Evolutionary conservation across 2,888 invertebrate genomes (phyloP).

Genomic region (Torymus aiolomorphi): DNA sequence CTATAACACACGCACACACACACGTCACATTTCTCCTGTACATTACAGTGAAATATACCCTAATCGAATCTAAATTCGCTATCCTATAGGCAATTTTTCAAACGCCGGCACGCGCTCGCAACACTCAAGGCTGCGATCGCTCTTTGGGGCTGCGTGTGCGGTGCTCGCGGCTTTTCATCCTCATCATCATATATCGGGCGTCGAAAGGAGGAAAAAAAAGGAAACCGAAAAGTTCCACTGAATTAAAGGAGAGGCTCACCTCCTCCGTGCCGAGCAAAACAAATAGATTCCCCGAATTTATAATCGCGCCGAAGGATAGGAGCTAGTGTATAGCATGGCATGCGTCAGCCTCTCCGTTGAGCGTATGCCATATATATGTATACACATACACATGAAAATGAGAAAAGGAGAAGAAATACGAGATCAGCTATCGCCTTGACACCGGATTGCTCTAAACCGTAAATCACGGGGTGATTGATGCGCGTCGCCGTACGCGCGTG

Average conservation of each 20-base stretch:
- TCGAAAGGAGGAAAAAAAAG: constrained; percentile 1
- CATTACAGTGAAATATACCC: neutral
- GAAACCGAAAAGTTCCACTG: constrained; percentile 14
- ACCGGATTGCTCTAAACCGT: constrained; percentile 37
- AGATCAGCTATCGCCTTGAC: constrained; percentile 50
- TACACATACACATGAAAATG: constrained; percentile 26
- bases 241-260: neutral
- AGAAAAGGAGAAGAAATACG: constrained; percentile 31
- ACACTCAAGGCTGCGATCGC: constrained; percentile 1
- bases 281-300: constrained; percentile 50
- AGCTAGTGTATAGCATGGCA: neutral
- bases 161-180: no score
- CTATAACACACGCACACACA: neutral
- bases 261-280: constrained; percentile 34
- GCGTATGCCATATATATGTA: neutral
- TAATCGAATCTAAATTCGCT: constrained; percentile 26
- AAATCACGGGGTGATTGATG: constrained; percentile 47
- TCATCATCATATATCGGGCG: no score
- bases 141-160: no score
- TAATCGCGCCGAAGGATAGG: constrained; percentile 24
- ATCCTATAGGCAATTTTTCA: constrained; percentile 36
- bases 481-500: neutral
- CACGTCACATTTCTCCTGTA: no score
- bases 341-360: neutral
- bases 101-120: neutral